Evolutionary conservation across 2,113 vertebrate species (phyloP).

Genomic region (Sterna hirundo): DNA sequence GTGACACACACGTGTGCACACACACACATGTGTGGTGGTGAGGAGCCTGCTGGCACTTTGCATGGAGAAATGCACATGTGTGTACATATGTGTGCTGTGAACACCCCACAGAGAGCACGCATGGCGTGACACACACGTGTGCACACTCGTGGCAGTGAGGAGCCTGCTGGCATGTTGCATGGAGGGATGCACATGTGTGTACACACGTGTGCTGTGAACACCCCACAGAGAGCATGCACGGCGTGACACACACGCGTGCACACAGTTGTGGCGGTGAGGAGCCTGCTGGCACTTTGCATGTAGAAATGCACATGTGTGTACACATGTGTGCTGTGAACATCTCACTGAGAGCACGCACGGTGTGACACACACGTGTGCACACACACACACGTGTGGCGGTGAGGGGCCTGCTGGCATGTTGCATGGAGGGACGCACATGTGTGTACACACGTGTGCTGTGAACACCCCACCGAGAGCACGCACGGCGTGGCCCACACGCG

Average conservation of each 20-base stretch:
- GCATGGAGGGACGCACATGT: neutral
- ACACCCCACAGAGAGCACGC: no score
- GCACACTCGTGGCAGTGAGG: neutral
- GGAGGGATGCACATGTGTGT: no score
- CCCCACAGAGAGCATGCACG: no score
- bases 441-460: neutral
- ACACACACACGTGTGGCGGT: accelerated
- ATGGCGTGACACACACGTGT: no score
- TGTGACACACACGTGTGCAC: no score
- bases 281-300: neutral
- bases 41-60: no score
- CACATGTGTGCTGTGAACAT: neutral
- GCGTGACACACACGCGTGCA: no score
- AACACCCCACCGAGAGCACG: no score
- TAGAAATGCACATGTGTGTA: neutral
- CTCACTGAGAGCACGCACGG: neutral
- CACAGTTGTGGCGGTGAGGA: neutral
- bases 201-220: neutral
- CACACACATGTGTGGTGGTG: neutral
- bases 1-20: no score
- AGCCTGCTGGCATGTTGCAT: neutral
- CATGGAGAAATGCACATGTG: neutral
- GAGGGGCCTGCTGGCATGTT: neutral
- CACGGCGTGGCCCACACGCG: no score
- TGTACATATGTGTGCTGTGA: neutral